Conservation (phyloP, 2,888 invertebrate genomes). For the Thelaira solivaga region DNA sequence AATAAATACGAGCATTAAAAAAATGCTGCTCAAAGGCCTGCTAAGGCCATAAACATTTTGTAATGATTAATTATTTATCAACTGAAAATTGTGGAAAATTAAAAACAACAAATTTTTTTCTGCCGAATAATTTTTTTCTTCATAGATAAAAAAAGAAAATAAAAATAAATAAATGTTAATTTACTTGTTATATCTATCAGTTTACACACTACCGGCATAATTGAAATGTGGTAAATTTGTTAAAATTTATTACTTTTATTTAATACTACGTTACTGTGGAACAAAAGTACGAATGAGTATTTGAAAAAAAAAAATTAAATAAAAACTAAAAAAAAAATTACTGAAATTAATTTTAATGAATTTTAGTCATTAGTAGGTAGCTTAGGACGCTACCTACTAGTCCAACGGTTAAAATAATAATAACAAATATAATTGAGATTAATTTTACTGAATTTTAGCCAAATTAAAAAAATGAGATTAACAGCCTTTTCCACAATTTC, state of each 20-base stretch:
- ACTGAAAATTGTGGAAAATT: slow-evolving; percentile 20
- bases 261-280: too few species aligned
- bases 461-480: too few species aligned
- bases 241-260: slow-evolving; percentile 53
- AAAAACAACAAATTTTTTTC: not conserved
- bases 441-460: too few species aligned
- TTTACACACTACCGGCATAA: slow-evolving; percentile 43
- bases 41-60: slow-evolving; percentile 46
- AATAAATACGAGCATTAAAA: slow-evolving; percentile 38
- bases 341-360: too few species aligned
- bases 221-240: slow-evolving; percentile 61
- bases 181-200: slow-evolving; percentile 4
- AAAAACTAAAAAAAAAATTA: too few species aligned
- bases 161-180: slow-evolving; percentile 10
- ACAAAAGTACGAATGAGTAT: too few species aligned
- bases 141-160: not conserved
- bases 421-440: too few species aligned
- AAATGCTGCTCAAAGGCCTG: slow-evolving; percentile 37
- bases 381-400: too few species aligned
- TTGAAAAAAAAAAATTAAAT: too few species aligned
- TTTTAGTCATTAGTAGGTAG: too few species aligned
- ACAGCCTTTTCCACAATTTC: too few species aligned
- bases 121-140: not conserved
- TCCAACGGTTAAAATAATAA: too few species aligned
- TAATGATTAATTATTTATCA: slow-evolving; percentile 57